These are phyloP conservation scores for Acleris cristana DNA, from an alignment of 2,888 invertebrate genomes.

Conservation along the genomic window DNA sequence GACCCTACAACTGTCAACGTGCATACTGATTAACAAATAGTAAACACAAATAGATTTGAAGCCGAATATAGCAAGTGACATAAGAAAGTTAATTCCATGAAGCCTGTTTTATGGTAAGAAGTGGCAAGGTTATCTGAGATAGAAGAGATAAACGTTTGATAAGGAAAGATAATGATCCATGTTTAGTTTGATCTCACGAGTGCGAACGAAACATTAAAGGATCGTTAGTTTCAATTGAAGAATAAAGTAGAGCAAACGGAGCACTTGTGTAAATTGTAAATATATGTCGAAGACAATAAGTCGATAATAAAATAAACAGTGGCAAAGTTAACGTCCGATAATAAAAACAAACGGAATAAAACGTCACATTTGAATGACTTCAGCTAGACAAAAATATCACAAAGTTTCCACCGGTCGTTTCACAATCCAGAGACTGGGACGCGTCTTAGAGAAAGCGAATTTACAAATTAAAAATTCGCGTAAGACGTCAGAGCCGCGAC, in stretches of 20 bases:
- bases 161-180: conserved; percentile 53
- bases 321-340: conserved; percentile 9
- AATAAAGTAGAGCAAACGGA: conserved; percentile 42
- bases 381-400: conserved; percentile 23
- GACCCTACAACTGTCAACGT: conserved; percentile 43
- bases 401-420: conserved; percentile 23
- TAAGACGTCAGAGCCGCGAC: conserved; percentile 49
- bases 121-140: conserved; percentile 60
- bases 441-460: conserved; percentile 40
- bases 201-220: conserved; percentile 49
- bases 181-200: conserved; percentile 45
- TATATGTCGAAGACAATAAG: conserved; percentile 21
- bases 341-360: conserved; percentile 16
- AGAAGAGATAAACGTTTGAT: conserved; percentile 52
- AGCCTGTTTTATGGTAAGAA: conserved; percentile 18
- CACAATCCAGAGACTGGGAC: conserved; percentile 21
- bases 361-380: conserved; percentile 21
- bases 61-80: conserved; percentile 38
- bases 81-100: conserved; percentile 22
- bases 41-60: conserved; percentile 40
- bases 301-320: conserved; percentile 28
- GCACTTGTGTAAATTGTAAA: conserved; percentile 48
- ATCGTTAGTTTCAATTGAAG: conserved; percentile 50
- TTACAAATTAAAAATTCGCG: conserved; percentile 43
- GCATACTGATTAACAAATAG: conserved; percentile 32